Conservation (phyloP, 2,888 invertebrate genomes). For the Limnephilus auricula region DNA sequence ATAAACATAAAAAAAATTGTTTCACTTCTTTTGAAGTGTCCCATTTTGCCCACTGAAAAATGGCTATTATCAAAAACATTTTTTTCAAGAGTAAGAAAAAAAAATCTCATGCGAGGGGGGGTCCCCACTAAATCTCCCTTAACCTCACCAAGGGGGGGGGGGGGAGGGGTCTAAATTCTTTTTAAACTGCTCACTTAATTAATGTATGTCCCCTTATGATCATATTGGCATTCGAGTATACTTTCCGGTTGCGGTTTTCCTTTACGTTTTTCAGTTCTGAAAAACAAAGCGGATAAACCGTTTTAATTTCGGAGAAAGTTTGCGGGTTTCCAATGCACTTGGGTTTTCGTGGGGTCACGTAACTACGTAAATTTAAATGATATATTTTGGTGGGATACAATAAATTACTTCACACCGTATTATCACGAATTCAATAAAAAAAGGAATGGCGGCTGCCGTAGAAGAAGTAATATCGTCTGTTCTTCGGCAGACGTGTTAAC, state of each 20-base stretch:
- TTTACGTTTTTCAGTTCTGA: background rate
- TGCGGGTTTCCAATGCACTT: background rate
- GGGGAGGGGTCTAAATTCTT: too few relatives aligned
- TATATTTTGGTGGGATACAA: background rate
- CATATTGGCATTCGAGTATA: background rate
- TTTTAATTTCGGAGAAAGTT: background rate
- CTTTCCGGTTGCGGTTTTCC: background rate
- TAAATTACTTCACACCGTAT: background rate
- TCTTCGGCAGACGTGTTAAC: slow-evolving; percentile 27
- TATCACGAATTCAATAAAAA: slow-evolving; percentile 4
- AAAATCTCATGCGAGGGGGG: too few relatives aligned
- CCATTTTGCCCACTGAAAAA: too few relatives aligned
- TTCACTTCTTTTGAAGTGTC: too few relatives aligned
- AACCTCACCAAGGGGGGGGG: too few relatives aligned
- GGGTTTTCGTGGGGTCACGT: background rate
- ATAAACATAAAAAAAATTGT: too few relatives aligned
- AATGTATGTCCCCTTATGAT: too few relatives aligned
- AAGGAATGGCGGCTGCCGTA: background rate
- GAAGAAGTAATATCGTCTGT: background rate
- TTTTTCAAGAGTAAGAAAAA: too few relatives aligned
- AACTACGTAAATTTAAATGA: background rate
- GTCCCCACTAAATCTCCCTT: too few relatives aligned
- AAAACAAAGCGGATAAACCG: background rate
- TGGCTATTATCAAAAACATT: too few relatives aligned
- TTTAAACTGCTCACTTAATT: too few relatives aligned